Percentiles rank a stretch among this genome's conserved stretches.
These are phyloP conservation scores for Melanerpes formicivorus DNA, from an alignment of 2,113 vertebrate genomes.

Conservation along the genomic window DNA sequence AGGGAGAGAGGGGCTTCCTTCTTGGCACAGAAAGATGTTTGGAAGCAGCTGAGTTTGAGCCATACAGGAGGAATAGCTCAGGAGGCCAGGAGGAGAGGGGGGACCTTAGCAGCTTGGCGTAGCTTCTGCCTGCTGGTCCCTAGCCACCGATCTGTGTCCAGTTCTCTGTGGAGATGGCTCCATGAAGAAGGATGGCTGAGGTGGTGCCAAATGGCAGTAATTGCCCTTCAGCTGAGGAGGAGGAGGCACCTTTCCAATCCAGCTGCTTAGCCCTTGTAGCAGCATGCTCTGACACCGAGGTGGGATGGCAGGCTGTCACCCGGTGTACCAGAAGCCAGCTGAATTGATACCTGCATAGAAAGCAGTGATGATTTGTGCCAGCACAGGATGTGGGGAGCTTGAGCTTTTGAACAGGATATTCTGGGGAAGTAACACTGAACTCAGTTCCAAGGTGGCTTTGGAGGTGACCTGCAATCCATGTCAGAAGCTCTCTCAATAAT, in stretches of 20 bases:
- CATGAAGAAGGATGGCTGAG: background rate
- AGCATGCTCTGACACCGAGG: background rate
- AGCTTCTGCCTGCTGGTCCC: background rate
- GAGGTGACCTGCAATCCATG: background rate
- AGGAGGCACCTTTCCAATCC: background rate
- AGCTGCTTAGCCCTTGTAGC: background rate
- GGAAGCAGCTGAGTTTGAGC: background rate
- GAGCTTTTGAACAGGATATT: background rate
- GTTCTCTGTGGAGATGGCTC: background rate
- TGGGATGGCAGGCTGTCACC: background rate
- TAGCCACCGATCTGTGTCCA: background rate
- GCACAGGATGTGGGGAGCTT: background rate
- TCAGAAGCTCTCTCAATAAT: background rate
- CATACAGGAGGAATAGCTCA: background rate
- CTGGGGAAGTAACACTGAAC: fast-evolving
- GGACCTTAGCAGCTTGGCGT: background rate
- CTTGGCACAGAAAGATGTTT: background rate
- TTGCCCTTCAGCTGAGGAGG: background rate
- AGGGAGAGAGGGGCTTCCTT: background rate
- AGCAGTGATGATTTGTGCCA: background rate
- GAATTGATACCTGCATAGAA: background rate
- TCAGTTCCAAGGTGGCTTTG: background rate
- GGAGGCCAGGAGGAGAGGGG: background rate
- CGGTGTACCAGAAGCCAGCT: background rate
- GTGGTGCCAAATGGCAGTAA: background rate